phyloP scores from a whole-genome alignment of 2,888 invertebrate genomes.

The Empis stercorea region DNA sequence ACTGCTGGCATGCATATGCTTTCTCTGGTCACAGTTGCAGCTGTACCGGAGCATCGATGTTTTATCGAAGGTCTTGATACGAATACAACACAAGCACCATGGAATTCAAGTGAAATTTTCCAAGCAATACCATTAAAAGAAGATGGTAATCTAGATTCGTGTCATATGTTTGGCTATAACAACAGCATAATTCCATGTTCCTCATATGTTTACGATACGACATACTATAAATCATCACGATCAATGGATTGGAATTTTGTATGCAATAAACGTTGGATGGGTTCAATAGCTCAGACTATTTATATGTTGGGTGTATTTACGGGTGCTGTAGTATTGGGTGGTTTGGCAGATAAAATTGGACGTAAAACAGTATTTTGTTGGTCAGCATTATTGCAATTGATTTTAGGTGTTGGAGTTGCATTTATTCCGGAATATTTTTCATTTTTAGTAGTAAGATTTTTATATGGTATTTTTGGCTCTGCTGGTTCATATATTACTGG shows the following conservation, averaged over 20 bases:
- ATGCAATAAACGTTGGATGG: conserved; percentile 68
- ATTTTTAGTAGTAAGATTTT: conserved; percentile 51
- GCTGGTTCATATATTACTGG: conserved; percentile 49
- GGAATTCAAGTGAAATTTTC: conserved; percentile 43
- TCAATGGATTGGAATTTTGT: conserved; percentile 75
- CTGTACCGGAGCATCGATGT: conserved; percentile 59
- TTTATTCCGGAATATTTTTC: too few relatives aligned
- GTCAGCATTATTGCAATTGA: conserved; percentile 59
- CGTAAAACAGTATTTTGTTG: conserved; percentile 67
- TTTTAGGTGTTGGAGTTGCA: too few relatives aligned
- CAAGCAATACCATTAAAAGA: conserved; percentile 43
- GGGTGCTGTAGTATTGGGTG: conserved; percentile 65
- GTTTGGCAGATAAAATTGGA: conserved; percentile 67
- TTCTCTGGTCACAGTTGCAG: conserved; percentile 65
- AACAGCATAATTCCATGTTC: conserved; percentile 37
- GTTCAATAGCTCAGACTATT: conserved; percentile 59
- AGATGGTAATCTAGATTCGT: conserved; percentile 49
- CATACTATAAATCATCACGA: conserved; percentile 57
- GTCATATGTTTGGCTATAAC: conserved; percentile 40
- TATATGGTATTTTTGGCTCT: conserved; percentile 71
- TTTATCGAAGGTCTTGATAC: conserved; percentile 41
- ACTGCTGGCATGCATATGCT: conserved; percentile 72
- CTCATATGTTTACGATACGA: conserved; percentile 59
- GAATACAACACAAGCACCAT: conserved; percentile 38
- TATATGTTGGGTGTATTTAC: conserved; percentile 69